A percentile compares a stretch with the other conserved stretches of the same genome.
These are phyloP conservation scores for Cottus gobio DNA, from an alignment of 2,113 vertebrate genomes.

Conservation along the genomic window DNA sequence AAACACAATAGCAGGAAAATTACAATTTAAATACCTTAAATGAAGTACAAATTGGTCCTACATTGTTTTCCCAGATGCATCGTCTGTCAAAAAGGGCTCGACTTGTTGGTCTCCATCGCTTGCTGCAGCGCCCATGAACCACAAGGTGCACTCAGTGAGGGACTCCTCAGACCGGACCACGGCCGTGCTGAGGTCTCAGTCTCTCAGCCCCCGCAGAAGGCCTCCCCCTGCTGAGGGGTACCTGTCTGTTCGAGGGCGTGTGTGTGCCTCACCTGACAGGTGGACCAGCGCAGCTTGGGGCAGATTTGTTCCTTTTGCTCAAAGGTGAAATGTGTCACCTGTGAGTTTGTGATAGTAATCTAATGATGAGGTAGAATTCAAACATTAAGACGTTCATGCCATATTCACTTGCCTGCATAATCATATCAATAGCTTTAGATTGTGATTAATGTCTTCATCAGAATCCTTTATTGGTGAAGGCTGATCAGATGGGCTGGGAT, in stretches of 20 bases:
- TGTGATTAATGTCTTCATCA: slow-evolving; percentile 4
- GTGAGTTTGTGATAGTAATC: not conserved
- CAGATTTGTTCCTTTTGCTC: slow-evolving; percentile 26
- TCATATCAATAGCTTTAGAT: not conserved
- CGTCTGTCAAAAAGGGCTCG: slow-evolving; percentile 9
- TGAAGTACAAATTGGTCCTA: not conserved
- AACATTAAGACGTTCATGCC: not conserved
- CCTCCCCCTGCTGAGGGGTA: slow-evolving; percentile 50
- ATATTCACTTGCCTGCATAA: not conserved
- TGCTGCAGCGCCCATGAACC: slow-evolving; percentile 6
- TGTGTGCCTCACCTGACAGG: slow-evolving; percentile 68
- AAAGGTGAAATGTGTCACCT: slow-evolving; percentile 32
- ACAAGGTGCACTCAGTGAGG: slow-evolving; percentile 4
- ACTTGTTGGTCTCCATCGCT: slow-evolving; percentile 20
- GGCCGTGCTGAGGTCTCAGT: slow-evolving; percentile 69
- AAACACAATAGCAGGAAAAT: not conserved
- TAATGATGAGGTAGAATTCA: not conserved
- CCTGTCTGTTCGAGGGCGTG: slow-evolving; percentile 43
- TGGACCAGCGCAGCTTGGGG: slow-evolving; percentile 41
- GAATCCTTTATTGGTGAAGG: slow-evolving; percentile 1
- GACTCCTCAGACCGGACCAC: not conserved
- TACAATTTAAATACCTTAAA: not conserved
- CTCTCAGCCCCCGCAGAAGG: slow-evolving; percentile 72
- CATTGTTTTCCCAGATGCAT: slow-evolving; percentile 30
- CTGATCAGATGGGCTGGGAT: not conserved